Conservation (phyloP, 1,140 invertebrate genomes). For the Pogonognathellus flavescens region DNA sequence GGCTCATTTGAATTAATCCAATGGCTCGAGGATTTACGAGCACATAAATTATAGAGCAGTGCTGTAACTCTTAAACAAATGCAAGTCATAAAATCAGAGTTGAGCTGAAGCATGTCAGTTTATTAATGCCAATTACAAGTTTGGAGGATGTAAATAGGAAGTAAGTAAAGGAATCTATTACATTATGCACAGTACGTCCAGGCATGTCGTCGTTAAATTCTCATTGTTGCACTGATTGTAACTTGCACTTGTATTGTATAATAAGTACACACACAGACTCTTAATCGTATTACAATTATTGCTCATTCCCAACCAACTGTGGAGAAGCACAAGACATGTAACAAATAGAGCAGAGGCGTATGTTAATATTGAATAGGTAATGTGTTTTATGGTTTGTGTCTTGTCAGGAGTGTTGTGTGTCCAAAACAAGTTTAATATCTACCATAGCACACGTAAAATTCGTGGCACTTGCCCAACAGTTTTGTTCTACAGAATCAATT, state of each 20-base stretch:
- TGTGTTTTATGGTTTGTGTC: too few species aligned
- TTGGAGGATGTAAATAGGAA: slow-evolving; percentile 39
- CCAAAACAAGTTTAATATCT: background rate
- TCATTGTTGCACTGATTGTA: too few species aligned
- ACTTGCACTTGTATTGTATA: too few species aligned
- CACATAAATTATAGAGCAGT: slow-evolving; percentile 28
- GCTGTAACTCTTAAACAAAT: background rate
- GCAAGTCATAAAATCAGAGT: slow-evolving; percentile 9
- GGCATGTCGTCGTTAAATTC: too few species aligned
- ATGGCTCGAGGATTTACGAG: background rate
- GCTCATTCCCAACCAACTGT: too few species aligned
- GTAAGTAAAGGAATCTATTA: background rate
- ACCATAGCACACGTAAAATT: background rate
- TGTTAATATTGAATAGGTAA: too few species aligned
- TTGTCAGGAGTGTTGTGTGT: background rate
- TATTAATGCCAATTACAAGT: slow-evolving; percentile 42
- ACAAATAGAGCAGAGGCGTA: too few species aligned
- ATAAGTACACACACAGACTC: too few species aligned
- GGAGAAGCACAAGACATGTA: too few species aligned
- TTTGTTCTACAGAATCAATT: background rate
- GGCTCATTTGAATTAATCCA: slow-evolving; percentile 39
- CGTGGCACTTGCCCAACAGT: background rate
- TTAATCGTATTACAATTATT: too few species aligned
- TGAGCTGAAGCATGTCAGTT: slow-evolving; percentile 6
- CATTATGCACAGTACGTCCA: too few species aligned